These are phyloP conservation scores for Callyntrura guangdongensis DNA, from an alignment of 2,888 invertebrate species.

Conservation along the genomic window DNA sequence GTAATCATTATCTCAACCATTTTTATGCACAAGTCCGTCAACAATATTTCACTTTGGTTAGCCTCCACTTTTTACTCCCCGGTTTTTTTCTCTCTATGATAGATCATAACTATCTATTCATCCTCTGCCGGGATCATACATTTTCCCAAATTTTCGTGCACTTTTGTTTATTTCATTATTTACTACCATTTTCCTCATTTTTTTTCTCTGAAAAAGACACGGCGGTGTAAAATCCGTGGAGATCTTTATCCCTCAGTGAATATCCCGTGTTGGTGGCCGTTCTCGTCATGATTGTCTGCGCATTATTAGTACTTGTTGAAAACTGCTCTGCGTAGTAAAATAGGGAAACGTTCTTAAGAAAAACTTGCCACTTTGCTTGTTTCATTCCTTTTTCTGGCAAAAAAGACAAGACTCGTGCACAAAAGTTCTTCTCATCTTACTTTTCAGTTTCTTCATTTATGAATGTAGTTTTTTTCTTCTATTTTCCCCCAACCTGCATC, in stretches of 20 bases:
- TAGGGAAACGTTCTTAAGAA: not conserved
- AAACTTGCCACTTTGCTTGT: too few relatives aligned
- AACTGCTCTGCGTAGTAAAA: not conserved
- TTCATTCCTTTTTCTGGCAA: slow-evolving; percentile 12
- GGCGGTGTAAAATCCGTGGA: slow-evolving; percentile 52
- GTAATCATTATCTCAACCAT: slow-evolving; percentile 36
- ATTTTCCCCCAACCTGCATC: not conserved
- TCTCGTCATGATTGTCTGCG: slow-evolving; percentile 40
- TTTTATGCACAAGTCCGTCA: slow-evolving; percentile 59
- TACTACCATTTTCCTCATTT: slow-evolving; percentile 11
- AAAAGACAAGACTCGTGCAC: slow-evolving; percentile 49
- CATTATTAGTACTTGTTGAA: not conserved
- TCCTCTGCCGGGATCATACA: not conserved
- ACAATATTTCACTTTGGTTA: slow-evolving; percentile 46
- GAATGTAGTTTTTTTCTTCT: slow-evolving; percentile 28
- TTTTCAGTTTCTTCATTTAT: not conserved
- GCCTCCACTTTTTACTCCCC: too few relatives aligned
- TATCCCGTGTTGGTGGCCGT: slow-evolving; percentile 48
- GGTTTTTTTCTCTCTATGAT: slow-evolving; percentile 25
- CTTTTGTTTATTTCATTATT: not conserved
- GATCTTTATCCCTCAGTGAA: not conserved
- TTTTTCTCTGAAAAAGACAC: slow-evolving; percentile 12
- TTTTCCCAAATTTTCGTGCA: slow-evolving; percentile 15
- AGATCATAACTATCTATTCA: not conserved
- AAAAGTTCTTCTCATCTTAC: slow-evolving; percentile 2